Evolutionary conservation across 2,113 vertebrate genomes (phyloP).

Genomic region (Clarias macrocephalus): DNA sequence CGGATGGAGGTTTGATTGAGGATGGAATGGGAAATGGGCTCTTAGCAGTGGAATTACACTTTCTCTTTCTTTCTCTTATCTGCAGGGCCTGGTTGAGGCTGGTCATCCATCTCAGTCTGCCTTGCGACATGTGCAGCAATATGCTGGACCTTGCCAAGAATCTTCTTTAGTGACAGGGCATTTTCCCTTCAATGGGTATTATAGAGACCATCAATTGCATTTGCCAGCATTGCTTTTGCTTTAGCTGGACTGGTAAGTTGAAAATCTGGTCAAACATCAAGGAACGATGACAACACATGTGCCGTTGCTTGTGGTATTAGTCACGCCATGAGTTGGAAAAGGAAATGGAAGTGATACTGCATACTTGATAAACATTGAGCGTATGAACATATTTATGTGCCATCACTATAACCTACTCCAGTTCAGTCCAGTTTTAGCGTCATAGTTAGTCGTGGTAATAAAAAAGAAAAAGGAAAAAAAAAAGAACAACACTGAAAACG

Average conservation of each 20-base stretch:
- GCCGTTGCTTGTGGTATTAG: too few relatives aligned
- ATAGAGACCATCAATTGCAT: conserved; percentile 50
- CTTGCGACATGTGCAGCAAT: conserved; percentile 40
- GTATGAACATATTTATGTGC: neutral
- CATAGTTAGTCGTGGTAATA: neutral
- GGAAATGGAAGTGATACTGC: neutral
- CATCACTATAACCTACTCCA: neutral
- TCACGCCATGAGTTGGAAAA: neutral
- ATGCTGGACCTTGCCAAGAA: conserved; percentile 38
- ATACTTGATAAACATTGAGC: neutral
- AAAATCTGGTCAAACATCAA: neutral
- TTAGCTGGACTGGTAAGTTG: neutral
- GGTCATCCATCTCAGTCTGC: conserved; percentile 54
- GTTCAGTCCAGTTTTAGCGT: neutral
- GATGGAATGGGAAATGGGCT: conserved; percentile 36
- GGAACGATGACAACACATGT: neutral
- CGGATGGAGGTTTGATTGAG: conserved; percentile 31
- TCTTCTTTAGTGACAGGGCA: conserved; percentile 43
- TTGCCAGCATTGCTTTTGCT: conserved; percentile 45
- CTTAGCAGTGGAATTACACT: conserved; percentile 42
- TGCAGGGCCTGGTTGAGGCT: conserved; percentile 26
- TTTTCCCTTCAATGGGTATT: conserved; percentile 51
- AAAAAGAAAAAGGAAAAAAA: neutral
- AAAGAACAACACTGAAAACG: neutral
- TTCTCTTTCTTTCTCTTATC: conserved; percentile 52